Base-by-base conservation (phyloP, 2,797 vertebrate species). In the Otus scops region DNA sequence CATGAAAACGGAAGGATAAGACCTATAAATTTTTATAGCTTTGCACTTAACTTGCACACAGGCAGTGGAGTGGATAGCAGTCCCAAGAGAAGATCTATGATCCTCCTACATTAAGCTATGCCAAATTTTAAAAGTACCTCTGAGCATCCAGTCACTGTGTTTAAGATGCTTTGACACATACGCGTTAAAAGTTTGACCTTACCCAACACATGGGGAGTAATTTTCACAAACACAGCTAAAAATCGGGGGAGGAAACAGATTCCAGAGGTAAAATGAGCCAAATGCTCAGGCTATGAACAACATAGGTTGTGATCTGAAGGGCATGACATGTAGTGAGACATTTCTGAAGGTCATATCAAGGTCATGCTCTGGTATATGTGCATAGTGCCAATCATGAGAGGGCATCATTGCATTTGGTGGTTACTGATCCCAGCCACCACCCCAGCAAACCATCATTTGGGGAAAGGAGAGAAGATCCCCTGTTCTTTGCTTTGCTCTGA, bases 11-110 rank as follows among this genome's bases (percentile, higher is more conserved):
- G 61, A 94, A 92, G 57, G 54, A 64, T 78, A 94, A 81, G 56
- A 61, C 41, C 76, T 43, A 6, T 90, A 78, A 75, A 93, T 88
- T 92, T 96, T 91, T 93, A 85, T 92, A 93, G 75, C 82, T 88
- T 61, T 54, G 21, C 79, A 78, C 57, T 92, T 88, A 94, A 83
- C 85, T 93, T 32, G 69, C 32, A 70, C 53, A 54, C 26, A 88
- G 54, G 71, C 82, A 84, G 17, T 51, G 34, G 63, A 84, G 69
- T 43, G 73, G 81, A 83, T 57, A 82, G 57, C 79, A 93, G 73
- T 88, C 89, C 57, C 80, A 50, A 65, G 64, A 81, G 91, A 83
- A 89, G 88, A 88, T 3, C 6, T 78, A 47, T 63, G 34, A 90
- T 95, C 67, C 51, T 77, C 82, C 69, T 69, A 85, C 63, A 3